Evolutionary conservation across 2,797 vertebrate genomes (phyloP), one percentile per base, ranked within the genome.

Genomic region (Mormyrops attenuatus): DNA sequence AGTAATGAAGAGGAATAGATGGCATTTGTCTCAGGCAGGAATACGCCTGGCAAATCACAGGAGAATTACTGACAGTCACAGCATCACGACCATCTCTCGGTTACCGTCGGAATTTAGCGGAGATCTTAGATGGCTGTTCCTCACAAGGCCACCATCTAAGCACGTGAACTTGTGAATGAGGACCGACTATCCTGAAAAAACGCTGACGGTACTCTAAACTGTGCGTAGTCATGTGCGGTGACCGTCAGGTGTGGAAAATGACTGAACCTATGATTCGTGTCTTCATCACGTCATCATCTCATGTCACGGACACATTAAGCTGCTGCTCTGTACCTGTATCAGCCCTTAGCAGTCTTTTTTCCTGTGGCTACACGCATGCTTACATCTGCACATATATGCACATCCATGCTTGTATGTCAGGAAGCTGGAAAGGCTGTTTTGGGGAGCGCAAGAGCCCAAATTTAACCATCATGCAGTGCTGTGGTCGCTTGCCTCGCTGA

Each of bases 401-500:
- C 41, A 20, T 66, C 8, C 88, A 5, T n/a, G 66, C 80, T 55
- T 88, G 89, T 89, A 89, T 85, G 94, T 50, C 86, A 88, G 90
- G 92, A 92, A 94, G 92, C 8, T 89, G 91, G 69, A 94, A 60
- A 94, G 94, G 95, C 94, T 93, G 95, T 95, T 69, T 69, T 69
- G 63, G 34, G 69, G 94, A 93, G 94, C 91, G 5, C 90, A 90
- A 92, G 94, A 95, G 95, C 94, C 92, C 91, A 93, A 94, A 96
- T 95, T 95, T 95, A 93, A 94, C 94, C 95, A 95, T 96, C 95
- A 63, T n/a, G 5, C 38, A 63, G 26, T 11, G 17, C 94, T 91
- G 92, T 93, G 94, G 94, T 95, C 95, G 94, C 92, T 93, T 93
- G 92, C 92, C 94, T 93, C 92, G 17, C 92, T 92, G 92, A 94